These are phyloP conservation scores for Cryptus armator DNA, from an alignment of 2,888 invertebrate species.

Conservation along the genomic window DNA sequence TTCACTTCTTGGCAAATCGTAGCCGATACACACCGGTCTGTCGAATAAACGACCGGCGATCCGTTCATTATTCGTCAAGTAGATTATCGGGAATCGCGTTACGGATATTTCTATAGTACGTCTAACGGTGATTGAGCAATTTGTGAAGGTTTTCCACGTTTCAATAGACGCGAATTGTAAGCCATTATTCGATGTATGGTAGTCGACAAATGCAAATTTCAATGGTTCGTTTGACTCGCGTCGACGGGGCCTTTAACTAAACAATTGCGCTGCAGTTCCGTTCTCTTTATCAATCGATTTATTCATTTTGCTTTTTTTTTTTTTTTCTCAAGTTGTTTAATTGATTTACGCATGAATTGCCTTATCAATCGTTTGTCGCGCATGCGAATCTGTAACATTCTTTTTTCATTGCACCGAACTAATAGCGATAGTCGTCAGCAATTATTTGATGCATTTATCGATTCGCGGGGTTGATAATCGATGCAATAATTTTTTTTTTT, in stretches of 20 bases:
- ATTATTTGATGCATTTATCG: slow-evolving; percentile 30
- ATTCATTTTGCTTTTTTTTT: not conserved
- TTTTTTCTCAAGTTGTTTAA: not conserved
- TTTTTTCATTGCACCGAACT: not conserved
- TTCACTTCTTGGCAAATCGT: slow-evolving; percentile 8
- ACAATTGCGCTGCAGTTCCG: slow-evolving; percentile 30
- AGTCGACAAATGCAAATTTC: not conserved
- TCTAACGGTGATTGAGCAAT: slow-evolving; percentile 22
- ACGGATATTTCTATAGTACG: not conserved
- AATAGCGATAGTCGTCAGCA: not conserved
- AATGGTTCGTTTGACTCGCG: slow-evolving; percentile 26
- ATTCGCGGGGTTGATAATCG: slow-evolving; percentile 3
- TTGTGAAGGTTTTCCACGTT: not conserved
- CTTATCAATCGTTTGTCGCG: slow-evolving; percentile 12
- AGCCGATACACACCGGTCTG: not conserved
- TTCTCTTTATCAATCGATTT: slow-evolving; percentile 13
- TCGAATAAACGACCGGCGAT: not conserved
- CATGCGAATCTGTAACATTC: not conserved
- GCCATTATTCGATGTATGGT: not conserved
- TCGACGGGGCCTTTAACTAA: slow-evolving; percentile 16
- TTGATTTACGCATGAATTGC: not conserved
- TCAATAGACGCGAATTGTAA: not conserved
- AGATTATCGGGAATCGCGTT: not conserved
- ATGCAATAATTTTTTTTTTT: slow-evolving; percentile 1
- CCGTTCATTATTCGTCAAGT: not conserved